phyloP scores from a whole-genome alignment of 92 coral and sea anemone species.

The Anthopleura xanthogrammica region DNA sequence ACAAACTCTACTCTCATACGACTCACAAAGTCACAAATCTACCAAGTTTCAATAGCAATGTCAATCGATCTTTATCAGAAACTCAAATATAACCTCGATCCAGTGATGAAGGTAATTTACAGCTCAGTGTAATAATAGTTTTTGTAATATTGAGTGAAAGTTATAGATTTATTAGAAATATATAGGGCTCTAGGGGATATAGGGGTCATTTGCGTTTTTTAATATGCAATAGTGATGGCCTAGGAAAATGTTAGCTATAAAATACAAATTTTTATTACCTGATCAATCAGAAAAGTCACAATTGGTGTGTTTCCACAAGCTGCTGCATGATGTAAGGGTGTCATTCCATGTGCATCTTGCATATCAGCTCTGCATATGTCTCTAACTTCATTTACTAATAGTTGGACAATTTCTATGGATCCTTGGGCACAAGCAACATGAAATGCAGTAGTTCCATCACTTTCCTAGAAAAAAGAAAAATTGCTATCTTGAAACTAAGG shows the following conservation, averaged over 20 bases:
- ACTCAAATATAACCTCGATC: too few relatives aligned
- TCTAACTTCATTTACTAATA: conserved; percentile 38
- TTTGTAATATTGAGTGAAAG: too few relatives aligned
- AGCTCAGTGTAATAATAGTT: too few relatives aligned
- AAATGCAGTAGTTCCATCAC: conserved; percentile 77
- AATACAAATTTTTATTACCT: conserved; percentile 48
- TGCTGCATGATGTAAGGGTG: conserved; percentile 78
- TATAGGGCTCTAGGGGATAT: too few relatives aligned
- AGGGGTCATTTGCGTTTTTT: too few relatives aligned
- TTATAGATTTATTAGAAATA: too few relatives aligned
- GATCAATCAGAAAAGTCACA: conserved; percentile 64
- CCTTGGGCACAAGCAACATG: conserved; percentile 83
- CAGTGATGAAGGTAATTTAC: too few relatives aligned
- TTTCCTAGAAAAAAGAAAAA: conserved; percentile 41
- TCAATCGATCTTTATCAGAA: too few relatives aligned
- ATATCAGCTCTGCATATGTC: conserved; percentile 49
- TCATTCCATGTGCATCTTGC: conserved; percentile 71
- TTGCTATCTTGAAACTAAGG: background rate
- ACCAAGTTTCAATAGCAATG: too few relatives aligned
- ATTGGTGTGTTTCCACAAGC: conserved; percentile 58
- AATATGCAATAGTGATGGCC: too few relatives aligned
- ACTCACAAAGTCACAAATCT: too few relatives aligned
- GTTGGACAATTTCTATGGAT: conserved; percentile 76
- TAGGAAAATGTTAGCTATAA: background rate
- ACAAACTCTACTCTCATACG: too few relatives aligned